Percentiles rank a stretch among this genome's conserved stretches.
Conservation (phyloP, 2,888 invertebrate species). For the Rhamphomyia laevipes region DNA sequence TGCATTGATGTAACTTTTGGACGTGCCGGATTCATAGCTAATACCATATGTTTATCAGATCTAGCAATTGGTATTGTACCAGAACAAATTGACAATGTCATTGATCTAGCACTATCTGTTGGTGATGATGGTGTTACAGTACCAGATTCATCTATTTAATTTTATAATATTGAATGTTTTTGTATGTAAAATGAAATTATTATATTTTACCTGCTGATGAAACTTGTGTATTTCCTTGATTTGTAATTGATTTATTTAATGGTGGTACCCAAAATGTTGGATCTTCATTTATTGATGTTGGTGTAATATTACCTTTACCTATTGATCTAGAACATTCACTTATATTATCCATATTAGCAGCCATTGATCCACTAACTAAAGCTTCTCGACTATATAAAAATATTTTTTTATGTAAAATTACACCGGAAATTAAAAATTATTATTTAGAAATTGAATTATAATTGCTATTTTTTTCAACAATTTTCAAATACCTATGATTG, state of each 20-base stretch:
- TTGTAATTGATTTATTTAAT: slow-evolving; percentile 17
- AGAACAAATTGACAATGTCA: slow-evolving; percentile 33
- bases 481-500: slow-evolving; percentile 38
- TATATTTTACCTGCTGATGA: slow-evolving; percentile 16
- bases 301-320: slow-evolving; percentile 31
- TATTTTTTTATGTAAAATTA: neutral
- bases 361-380: slow-evolving; percentile 31
- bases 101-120: slow-evolving; percentile 36
- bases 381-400: slow-evolving; percentile 35
- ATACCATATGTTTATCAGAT: slow-evolving; percentile 44
- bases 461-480: slow-evolving; percentile 5
- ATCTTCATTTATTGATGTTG: slow-evolving; percentile 35
- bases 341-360: slow-evolving; percentile 35
- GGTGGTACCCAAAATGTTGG: slow-evolving; percentile 41
- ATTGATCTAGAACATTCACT: slow-evolving; percentile 33
- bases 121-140: slow-evolving; percentile 39
- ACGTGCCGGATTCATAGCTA: slow-evolving; percentile 39
- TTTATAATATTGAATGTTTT: neutral
- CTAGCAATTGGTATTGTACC: slow-evolving; percentile 36
- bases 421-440: neutral
- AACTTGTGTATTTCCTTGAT: slow-evolving; percentile 20
- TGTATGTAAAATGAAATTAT: neutral
- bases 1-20: slow-evolving; percentile 48
- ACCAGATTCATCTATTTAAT: slow-evolving; percentile 32
- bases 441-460: neutral